These are phyloP conservation scores for Varecia variegata DNA, from an alignment of 2,797 vertebrate genomes.

Conservation along the genomic window DNA sequence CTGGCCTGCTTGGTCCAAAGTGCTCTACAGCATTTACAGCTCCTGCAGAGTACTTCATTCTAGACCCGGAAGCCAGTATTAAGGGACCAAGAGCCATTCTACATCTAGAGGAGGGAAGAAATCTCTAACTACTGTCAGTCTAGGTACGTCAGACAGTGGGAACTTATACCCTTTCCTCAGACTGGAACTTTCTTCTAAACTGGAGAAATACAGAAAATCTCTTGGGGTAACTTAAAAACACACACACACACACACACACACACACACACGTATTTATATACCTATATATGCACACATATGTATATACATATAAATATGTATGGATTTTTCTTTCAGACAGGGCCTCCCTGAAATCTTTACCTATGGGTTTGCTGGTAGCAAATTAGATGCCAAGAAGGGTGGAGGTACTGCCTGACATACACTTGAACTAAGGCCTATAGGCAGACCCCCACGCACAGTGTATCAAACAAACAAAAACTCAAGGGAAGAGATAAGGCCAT, in stretches of 20 bases:
- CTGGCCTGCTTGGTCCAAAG: neutral
- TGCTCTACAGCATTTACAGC: neutral
- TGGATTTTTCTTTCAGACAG: neutral
- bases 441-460: neutral
- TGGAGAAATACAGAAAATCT: neutral
- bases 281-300: no score
- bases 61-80: neutral
- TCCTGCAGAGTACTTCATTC: neutral
- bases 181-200: neutral
- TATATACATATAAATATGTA: no score
- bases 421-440: neutral
- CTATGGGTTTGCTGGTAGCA: neutral
- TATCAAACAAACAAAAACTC: neutral
- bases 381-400: neutral
- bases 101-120: neutral
- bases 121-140: neutral
- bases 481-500: no score
- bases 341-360: neutral
- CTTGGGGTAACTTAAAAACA: no score
- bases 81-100: neutral
- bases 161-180: neutral
- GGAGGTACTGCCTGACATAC: neutral
- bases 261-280: no score
- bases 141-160: neutral
- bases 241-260: no score